These are phyloP conservation scores for Carcharodon carcharias DNA, from an alignment of 2,797 vertebrate species.

Conservation along the genomic window DNA sequence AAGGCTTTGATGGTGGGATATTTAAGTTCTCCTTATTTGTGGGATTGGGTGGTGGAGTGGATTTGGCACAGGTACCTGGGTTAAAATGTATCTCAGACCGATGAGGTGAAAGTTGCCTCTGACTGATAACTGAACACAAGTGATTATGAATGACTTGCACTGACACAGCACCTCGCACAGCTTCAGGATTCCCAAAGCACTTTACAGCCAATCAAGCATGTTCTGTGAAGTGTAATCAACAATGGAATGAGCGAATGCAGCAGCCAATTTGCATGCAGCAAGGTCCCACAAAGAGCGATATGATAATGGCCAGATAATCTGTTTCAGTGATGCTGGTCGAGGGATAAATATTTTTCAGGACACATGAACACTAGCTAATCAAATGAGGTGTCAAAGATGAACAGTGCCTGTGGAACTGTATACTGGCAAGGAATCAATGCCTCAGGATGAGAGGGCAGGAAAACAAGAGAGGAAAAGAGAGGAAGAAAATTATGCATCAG, in stretches of 20 bases:
- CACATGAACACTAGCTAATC: neutral
- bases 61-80: neutral
- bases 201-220: too few species aligned
- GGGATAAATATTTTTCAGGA: neutral
- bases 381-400: neutral
- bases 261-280: neutral
- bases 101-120: neutral
- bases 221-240: neutral
- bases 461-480: neutral
- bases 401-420: neutral
- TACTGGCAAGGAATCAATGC: neutral
- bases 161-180: too few species aligned
- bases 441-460: neutral
- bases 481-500: neutral
- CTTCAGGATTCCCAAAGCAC: too few species aligned
- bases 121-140: neutral
- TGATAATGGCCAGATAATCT: neutral
- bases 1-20: neutral
- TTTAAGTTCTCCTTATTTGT: neutral
- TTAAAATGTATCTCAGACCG: too few species aligned
- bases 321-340: neutral
- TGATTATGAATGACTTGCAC: neutral
- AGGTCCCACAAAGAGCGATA: neutral
- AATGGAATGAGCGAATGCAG: neutral
- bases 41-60: neutral